Evolutionary conservation across 2,888 invertebrate species (phyloP).

Genomic region (Synanthedon myopaeformis): DNA sequence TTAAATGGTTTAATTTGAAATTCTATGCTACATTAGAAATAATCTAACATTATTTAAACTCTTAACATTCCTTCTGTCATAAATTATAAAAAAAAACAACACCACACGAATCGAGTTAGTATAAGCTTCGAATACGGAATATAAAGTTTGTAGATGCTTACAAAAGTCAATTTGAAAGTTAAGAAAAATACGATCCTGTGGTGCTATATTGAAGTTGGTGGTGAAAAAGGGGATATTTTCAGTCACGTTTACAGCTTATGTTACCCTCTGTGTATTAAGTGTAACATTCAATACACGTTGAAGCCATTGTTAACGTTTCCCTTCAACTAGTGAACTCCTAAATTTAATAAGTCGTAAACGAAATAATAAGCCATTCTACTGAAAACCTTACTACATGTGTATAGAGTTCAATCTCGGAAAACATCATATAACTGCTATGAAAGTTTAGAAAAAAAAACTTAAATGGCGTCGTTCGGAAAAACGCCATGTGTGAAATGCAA

Average conservation of each 20-base stretch:
- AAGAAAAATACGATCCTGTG: no score
- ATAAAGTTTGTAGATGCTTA: no score
- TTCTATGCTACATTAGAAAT: no score
- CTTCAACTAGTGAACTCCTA: constrained; percentile 6
- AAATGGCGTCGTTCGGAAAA: constrained; percentile 13
- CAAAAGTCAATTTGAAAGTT: no score
- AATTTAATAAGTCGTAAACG: not conserved
- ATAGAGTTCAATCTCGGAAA: not conserved
- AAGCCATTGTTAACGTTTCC: constrained; percentile 18
- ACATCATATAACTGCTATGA: not conserved
- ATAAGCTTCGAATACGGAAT: no score
- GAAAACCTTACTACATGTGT: not conserved
- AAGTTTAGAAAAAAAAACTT: constrained; percentile 5
- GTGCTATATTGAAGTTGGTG: not conserved
- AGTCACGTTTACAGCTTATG: constrained; percentile 21
- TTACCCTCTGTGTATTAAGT: constrained; percentile 20
- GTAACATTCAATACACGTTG: constrained; percentile 24
- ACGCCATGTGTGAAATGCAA: constrained; percentile 18
- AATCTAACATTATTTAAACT: no score
- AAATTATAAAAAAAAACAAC: no score
- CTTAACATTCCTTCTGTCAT: no score
- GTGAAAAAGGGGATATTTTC: constrained; percentile 5
- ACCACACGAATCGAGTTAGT: no score
- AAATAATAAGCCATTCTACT: not conserved
- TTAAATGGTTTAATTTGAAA: no score